These are phyloP conservation scores for Dipodomys ordii DNA, from an alignment of 2,113 vertebrate species.

Conservation along the genomic window DNA sequence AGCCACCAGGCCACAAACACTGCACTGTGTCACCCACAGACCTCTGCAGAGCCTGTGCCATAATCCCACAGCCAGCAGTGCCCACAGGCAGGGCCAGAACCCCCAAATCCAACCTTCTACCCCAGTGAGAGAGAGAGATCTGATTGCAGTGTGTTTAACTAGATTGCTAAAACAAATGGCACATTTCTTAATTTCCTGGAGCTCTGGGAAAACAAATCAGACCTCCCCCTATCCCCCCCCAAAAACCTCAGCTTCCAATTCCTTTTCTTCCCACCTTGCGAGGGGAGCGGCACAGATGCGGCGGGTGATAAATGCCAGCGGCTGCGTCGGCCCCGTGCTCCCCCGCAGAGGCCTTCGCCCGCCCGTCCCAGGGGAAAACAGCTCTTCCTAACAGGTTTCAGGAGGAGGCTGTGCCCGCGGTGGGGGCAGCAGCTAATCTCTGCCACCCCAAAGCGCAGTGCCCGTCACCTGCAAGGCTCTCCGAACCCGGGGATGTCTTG, in stretches of 20 bases:
- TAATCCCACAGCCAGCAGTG: neutral
- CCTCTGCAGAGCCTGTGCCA: slow-evolving; percentile 64
- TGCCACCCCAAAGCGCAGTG: slow-evolving; percentile 46
- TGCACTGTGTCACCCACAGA: slow-evolving; percentile 65
- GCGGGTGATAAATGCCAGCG: slow-evolving; percentile 39
- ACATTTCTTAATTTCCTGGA: slow-evolving; percentile 72
- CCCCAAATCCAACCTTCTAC: neutral
- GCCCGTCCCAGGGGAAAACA: neutral
- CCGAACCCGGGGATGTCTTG: neutral
- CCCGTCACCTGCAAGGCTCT: slow-evolving; percentile 63
- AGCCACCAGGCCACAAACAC: slow-evolving; percentile 75
- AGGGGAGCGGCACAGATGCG: slow-evolving; percentile 48
- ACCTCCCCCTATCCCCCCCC: neutral
- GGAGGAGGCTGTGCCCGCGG: neutral
- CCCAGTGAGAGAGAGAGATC: neutral
- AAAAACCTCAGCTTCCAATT: no score
- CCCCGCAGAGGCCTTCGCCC: neutral
- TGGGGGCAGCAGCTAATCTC: slow-evolving; percentile 22
- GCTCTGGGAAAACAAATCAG: slow-evolving; percentile 59
- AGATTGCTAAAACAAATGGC: slow-evolving; percentile 65
- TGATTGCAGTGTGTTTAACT: slow-evolving; percentile 56
- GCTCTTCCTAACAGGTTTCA: neutral
- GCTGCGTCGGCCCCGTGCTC: slow-evolving; percentile 32
- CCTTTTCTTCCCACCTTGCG: neutral
- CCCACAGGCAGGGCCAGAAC: neutral